Evolutionary conservation across 1,140 invertebrate species (phyloP).

Genomic region (Plectus sambesii): DNA sequence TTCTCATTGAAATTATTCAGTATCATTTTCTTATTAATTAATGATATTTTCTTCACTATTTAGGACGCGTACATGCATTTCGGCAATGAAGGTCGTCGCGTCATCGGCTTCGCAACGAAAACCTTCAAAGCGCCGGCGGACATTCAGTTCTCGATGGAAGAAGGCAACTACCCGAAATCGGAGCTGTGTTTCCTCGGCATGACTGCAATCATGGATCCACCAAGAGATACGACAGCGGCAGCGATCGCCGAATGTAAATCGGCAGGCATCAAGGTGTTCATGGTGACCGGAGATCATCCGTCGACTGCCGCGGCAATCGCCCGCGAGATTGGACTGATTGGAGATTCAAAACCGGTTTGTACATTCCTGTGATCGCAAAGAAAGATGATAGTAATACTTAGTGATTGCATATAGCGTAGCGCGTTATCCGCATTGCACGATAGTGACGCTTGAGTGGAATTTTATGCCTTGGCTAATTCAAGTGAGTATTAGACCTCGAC

Average conservation of each 20-base stretch:
- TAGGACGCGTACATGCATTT: slow-evolving; percentile 31
- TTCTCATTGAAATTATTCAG: too few species aligned
- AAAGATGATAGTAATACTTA: too few species aligned
- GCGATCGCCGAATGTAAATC: slow-evolving; percentile 33
- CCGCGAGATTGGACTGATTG: slow-evolving; percentile 36
- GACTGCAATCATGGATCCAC: slow-evolving; percentile 37
- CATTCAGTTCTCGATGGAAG: slow-evolving; percentile 24
- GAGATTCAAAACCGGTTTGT: too few species aligned
- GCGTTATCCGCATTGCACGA: too few species aligned
- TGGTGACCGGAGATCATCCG: slow-evolving; percentile 43
- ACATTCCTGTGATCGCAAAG: too few species aligned
- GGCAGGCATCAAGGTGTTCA: slow-evolving; percentile 43
- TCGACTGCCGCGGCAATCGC: slow-evolving; percentile 38
- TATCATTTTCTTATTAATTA: slow-evolving; percentile 10
- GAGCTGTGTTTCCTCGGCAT: slow-evolving; percentile 29
- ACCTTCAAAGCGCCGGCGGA: slow-evolving; percentile 25
- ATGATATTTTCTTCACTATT: background rate
- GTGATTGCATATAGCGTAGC: too few species aligned
- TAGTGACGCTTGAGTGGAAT: too few species aligned
- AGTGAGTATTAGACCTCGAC: too few species aligned
- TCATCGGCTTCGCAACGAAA: slow-evolving; percentile 36
- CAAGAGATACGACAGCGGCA: slow-evolving; percentile 25
- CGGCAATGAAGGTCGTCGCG: slow-evolving; percentile 34
- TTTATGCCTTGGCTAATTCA: too few species aligned
- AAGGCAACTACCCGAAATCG: slow-evolving; percentile 29